Conservation (phyloP, 2,888 invertebrate species). For the Altica lythri region DNA sequence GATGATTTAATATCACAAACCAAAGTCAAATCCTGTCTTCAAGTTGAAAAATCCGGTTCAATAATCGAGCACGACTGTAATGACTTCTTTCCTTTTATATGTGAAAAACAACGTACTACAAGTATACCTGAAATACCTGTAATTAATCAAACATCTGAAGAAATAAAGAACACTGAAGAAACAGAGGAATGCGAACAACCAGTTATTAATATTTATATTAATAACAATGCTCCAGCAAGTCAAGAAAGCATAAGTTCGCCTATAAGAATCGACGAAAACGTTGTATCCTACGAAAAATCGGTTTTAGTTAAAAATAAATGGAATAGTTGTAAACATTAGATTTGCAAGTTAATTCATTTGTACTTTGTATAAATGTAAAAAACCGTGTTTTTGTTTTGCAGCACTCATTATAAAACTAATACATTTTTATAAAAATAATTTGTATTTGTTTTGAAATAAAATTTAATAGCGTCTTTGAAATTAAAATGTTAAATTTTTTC, state of each 20-base stretch:
- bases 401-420: not conserved
- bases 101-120: not conserved
- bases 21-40: not conserved
- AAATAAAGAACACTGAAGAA: not conserved
- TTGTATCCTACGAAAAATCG: not conserved
- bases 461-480: too few relatives aligned
- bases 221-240: not conserved
- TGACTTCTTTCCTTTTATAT: not conserved
- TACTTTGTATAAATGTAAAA: not conserved
- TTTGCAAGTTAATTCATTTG: not conserved
- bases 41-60: not conserved
- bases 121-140: not conserved
- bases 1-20: not conserved
- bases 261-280: not conserved
- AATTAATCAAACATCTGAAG: not conserved
- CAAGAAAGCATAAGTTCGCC: not conserved
- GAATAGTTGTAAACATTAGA: not conserved
- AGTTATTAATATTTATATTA: conserved; percentile 13
- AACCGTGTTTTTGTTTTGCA: too few relatives aligned
- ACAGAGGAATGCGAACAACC: conserved; percentile 10
- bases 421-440: not conserved
- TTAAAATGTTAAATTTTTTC: not conserved
- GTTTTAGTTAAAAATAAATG: conserved; percentile 2
- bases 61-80: not conserved
- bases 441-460: not conserved